Evolutionary conservation across 2,888 invertebrate species (phyloP).

Genomic region (Pedicia rivosa): DNA sequence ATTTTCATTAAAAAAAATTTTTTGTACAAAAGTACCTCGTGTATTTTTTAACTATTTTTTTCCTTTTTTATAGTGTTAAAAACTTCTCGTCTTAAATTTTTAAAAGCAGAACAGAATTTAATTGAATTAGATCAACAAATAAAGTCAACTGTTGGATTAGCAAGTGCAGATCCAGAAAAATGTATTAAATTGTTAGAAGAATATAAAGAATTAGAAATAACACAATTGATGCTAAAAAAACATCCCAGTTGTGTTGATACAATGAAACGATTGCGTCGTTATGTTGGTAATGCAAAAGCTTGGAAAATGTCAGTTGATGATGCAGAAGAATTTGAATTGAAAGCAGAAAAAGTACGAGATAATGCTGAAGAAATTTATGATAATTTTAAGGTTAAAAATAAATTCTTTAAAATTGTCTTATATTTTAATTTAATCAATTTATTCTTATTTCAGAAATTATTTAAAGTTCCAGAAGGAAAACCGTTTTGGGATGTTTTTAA

Average conservation of each 20-base stretch:
- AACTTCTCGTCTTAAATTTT: too few species aligned
- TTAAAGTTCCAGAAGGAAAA: conserved; percentile 41
- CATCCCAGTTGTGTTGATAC: conserved; percentile 67
- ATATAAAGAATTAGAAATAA: conserved; percentile 30
- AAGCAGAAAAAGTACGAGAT: conserved; percentile 51
- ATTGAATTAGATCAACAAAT: conserved; percentile 49
- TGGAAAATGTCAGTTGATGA: conserved; percentile 52
- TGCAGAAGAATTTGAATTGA: conserved; percentile 42
- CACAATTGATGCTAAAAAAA: conserved; percentile 62
- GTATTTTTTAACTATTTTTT: conserved; percentile 38
- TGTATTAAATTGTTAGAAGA: conserved; percentile 55
- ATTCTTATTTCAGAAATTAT: conserved; percentile 35
- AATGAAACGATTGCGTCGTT: conserved; percentile 55
- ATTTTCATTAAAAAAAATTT: too few species aligned
- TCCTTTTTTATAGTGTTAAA: too few species aligned
- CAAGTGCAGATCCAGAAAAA: conserved; percentile 52
- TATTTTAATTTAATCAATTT: too few species aligned
- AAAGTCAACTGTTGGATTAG: conserved; percentile 45
- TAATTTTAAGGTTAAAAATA: conserved; percentile 23
- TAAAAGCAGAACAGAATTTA: conserved; percentile 39
- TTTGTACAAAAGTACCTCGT: too few species aligned
- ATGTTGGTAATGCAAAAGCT: conserved; percentile 59
- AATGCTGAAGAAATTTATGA: conserved; percentile 42
- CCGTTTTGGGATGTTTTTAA: conserved; percentile 59
- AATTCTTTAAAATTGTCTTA: too few species aligned